Percentiles rank a stretch among this genome's conserved stretches.
phyloP scores from a whole-genome alignment of 2,113 vertebrate species.

The Protomyctophum bolini region DNA sequence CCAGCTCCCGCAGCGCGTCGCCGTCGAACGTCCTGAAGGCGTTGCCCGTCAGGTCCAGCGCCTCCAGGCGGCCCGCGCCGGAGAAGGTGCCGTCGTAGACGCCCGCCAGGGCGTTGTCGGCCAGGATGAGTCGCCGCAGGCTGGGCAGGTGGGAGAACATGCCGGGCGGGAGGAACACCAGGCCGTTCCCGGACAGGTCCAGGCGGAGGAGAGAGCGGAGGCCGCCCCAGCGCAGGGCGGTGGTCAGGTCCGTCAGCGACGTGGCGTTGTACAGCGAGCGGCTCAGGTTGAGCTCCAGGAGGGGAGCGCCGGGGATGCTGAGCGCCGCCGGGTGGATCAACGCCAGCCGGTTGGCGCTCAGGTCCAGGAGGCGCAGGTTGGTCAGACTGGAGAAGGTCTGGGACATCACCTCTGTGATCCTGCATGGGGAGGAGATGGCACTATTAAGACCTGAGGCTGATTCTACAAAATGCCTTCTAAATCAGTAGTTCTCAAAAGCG shows the following conservation, averaged over 20 bases:
- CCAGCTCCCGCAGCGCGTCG: conserved; percentile 70
- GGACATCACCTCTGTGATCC: conserved; percentile 74
- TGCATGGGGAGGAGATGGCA: conserved; percentile 45
- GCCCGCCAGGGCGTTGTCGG: conserved; percentile 76
- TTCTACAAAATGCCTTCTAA: no score
- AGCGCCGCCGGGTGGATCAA: conserved; percentile 80
- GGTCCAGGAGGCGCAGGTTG: conserved; percentile 73
- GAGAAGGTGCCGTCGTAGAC: conserved; percentile 76
- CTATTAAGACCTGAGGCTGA: no score
- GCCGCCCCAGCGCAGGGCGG: conserved; percentile 66
- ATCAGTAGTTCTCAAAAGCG: no score
- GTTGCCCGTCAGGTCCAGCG: conserved; percentile 76
- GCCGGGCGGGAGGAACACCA: conserved; percentile 59
- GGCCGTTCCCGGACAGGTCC: conserved; percentile 72
- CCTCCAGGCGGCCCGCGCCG: conserved; percentile 66
- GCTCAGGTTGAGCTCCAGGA: conserved; percentile 81
- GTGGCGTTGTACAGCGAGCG: conserved; percentile 73
- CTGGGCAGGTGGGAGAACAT: conserved; percentile 61
- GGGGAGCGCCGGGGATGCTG: conserved; percentile 69
- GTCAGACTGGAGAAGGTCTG: conserved; percentile 72
- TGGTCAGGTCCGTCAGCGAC: conserved; percentile 63
- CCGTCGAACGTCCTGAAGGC: conserved; percentile 60
- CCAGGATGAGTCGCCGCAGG: conserved; percentile 69
- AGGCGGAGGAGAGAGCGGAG: conserved; percentile 62
- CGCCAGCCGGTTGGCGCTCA: conserved; percentile 74